Conservation (phyloP, 2,888 invertebrate genomes). For the Fissipunctia ypsillon region DNA sequence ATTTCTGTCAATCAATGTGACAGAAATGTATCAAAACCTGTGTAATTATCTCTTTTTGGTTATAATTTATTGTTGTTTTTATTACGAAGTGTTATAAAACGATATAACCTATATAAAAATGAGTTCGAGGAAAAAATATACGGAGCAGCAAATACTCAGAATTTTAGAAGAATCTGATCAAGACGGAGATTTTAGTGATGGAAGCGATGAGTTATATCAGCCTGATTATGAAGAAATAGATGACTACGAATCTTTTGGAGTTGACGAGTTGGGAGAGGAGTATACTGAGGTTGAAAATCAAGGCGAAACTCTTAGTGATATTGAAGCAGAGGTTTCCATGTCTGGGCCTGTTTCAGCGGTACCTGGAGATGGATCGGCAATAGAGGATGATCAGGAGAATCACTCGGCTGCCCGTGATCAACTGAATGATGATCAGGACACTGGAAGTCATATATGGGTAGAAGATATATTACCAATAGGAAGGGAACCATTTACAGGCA, state of each 20-base stretch:
- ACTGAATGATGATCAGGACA: conserved; percentile 10
- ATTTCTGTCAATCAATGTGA: conserved; percentile 8
- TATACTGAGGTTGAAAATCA: too few species aligned
- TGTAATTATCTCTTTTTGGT: conserved; percentile 8
- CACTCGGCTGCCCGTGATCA: conserved; percentile 9
- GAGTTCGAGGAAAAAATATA: too few species aligned
- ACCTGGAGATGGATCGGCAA: conserved; percentile 6
- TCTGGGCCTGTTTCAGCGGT: conserved; percentile 7
- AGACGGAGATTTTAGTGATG: conserved; percentile 23
- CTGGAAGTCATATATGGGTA: conserved; percentile 33
- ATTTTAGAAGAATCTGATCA: conserved; percentile 24
- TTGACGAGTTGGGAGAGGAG: too few species aligned
- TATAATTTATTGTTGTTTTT: conserved; percentile 10
- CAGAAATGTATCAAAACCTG: conserved; percentile 10
- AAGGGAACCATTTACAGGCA: conserved; percentile 3
- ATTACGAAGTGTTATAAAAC: conserved; percentile 20
- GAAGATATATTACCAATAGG: conserved; percentile 45
- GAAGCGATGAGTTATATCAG: conserved; percentile 26
- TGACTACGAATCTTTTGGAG: background rate
- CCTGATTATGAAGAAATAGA: conserved; percentile 17
- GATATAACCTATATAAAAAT: conserved; percentile 14
- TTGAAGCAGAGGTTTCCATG: conserved; percentile 8
- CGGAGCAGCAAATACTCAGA: conserved; percentile 7
- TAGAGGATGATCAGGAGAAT: conserved; percentile 1
- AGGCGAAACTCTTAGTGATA: too few species aligned